A percentile compares a stretch with the other conserved stretches of the same genome.
phyloP scores from a whole-genome alignment of 2,113 vertebrate species.

The Cyphomyrus plagiostoma region DNA sequence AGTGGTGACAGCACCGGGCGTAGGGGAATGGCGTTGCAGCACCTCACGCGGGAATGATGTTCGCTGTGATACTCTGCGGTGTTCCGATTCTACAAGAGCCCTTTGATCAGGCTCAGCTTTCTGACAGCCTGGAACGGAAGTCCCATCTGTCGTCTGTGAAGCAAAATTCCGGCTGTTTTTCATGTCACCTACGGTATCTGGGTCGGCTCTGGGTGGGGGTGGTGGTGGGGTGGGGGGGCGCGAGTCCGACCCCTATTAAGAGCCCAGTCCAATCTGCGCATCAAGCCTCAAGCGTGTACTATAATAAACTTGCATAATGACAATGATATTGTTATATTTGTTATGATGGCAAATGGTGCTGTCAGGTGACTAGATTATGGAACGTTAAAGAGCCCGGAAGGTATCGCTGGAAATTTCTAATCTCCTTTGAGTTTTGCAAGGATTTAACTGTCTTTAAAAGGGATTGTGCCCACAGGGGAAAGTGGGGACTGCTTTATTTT shows the following conservation, averaged over 20 bases:
- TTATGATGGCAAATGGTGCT: constrained; percentile 9
- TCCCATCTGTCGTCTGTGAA: background rate
- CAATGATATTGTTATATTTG: background rate
- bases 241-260: background rate
- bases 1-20: background rate
- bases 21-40: background rate
- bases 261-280: background rate
- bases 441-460: constrained; percentile 14
- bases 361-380: background rate
- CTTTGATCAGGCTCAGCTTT: constrained; percentile 1
- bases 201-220: background rate
- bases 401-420: constrained; percentile 1
- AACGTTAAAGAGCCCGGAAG: background rate
- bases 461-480: background rate
- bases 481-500: background rate
- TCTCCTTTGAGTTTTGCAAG: constrained; percentile 2
- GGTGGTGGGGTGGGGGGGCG: background rate
- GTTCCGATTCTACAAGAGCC: background rate
- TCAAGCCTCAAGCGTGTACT: background rate
- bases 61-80: background rate
- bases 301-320: constrained; percentile 16
- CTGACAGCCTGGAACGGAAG: background rate
- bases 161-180: background rate
- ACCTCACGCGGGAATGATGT: background rate
- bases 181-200: background rate